These are phyloP conservation scores for Argya squamiceps DNA, from an alignment of 2,797 vertebrate genomes.

Conservation along the genomic window DNA sequence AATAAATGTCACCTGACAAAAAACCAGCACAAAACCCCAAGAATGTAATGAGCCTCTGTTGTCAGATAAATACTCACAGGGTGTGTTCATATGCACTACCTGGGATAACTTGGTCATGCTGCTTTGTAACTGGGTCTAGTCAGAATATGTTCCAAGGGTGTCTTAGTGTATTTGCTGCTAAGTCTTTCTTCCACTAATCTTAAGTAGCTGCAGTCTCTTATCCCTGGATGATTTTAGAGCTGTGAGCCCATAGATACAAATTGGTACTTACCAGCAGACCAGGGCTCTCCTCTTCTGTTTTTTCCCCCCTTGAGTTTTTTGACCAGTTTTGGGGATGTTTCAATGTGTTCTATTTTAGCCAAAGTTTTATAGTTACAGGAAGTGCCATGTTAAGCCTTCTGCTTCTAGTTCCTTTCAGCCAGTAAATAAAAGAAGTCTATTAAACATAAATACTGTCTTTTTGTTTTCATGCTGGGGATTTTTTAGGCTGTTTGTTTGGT, in stretches of 20 bases:
- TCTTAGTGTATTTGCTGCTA: neutral
- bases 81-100: neutral
- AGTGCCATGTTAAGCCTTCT: neutral
- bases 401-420: neutral
- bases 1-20: neutral
- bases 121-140: neutral
- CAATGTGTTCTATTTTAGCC: neutral
- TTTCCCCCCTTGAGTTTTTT: neutral
- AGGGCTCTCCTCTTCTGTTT: neutral
- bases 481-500: neutral
- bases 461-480: rapidly evolving
- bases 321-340: neutral
- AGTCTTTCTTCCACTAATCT: neutral
- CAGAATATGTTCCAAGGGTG: neutral
- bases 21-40: neutral
- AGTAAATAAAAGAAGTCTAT: neutral
- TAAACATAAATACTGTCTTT: neutral
- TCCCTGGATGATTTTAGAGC: neutral
- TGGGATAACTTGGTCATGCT: neutral
- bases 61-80: neutral
- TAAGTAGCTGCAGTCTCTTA: neutral
- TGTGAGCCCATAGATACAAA: neutral
- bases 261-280: neutral
- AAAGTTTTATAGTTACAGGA: neutral
- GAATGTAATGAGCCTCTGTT: neutral